These are phyloP conservation scores for Colistium nudipinnis DNA, from an alignment of 2,113 vertebrate genomes.

Conservation along the genomic window DNA sequence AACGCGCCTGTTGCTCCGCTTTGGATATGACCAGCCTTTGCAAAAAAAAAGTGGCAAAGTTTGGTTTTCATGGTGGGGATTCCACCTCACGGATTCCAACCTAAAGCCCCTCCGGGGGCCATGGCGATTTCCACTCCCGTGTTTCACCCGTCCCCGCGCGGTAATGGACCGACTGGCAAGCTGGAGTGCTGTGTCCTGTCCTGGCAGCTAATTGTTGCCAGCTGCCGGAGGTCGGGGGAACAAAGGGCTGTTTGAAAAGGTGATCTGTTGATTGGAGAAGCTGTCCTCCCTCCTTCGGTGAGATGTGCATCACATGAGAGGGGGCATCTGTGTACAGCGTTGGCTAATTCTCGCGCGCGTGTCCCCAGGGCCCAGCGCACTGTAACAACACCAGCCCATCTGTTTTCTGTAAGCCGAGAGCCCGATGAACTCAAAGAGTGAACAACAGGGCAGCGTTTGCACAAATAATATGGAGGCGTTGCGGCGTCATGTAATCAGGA, in stretches of 20 bases:
- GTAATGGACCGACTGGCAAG: slow-evolving; percentile 71
- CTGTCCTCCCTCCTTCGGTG: slow-evolving; percentile 72
- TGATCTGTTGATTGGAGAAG: slow-evolving; percentile 79
- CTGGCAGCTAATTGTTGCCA: slow-evolving; percentile 82
- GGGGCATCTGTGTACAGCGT: slow-evolving; percentile 78
- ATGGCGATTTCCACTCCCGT: slow-evolving; percentile 50
- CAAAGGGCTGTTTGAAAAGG: slow-evolving; percentile 82
- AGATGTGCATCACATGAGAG: slow-evolving; percentile 78
- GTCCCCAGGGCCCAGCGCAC: slow-evolving; percentile 36
- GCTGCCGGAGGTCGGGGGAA: slow-evolving; percentile 74
- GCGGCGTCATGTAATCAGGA: not conserved
- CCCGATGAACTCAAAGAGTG: slow-evolving; percentile 12
- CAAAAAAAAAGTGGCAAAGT: slow-evolving; percentile 21
- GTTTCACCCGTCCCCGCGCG: slow-evolving; percentile 42
- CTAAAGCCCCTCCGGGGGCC: too few species aligned
- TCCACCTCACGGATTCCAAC: slow-evolving; percentile 44
- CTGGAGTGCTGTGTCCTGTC: slow-evolving; percentile 71
- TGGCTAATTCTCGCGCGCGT: slow-evolving; percentile 40
- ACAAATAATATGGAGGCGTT: not conserved
- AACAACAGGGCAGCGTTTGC: slow-evolving; percentile 12
- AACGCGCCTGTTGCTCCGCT: not conserved
- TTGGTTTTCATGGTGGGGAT: not conserved
- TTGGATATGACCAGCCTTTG: not conserved
- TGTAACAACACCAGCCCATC: slow-evolving; percentile 59
- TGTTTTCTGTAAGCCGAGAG: slow-evolving; percentile 42